These are phyloP conservation scores for Apoda limacodes DNA, from an alignment of 2,888 invertebrate genomes.

Conservation along the genomic window DNA sequence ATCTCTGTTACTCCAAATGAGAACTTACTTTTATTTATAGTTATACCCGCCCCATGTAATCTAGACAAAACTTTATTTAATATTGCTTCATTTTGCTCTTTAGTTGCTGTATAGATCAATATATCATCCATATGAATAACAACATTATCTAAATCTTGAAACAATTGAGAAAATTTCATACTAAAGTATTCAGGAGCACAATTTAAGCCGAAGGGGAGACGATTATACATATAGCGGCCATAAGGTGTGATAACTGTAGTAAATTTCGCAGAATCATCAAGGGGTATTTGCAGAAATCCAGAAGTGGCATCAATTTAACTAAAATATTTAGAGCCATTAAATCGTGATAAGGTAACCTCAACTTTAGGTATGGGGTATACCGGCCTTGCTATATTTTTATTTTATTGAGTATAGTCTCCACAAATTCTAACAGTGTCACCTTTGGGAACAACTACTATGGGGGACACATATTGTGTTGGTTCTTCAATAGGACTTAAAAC, in stretches of 20 bases:
- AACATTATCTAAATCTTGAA: too few relatives aligned
- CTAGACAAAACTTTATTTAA: too few relatives aligned
- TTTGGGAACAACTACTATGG: too few relatives aligned
- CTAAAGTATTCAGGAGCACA: conserved; percentile 12
- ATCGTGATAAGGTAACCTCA: conserved; percentile 4
- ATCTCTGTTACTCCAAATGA: conserved; percentile 10
- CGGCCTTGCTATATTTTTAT: conserved; percentile 8
- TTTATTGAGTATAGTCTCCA: conserved; percentile 8
- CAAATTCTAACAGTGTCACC: conserved; percentile 3
- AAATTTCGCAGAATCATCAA: conserved; percentile 8
- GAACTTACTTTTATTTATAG: too few relatives aligned
- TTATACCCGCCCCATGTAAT: too few relatives aligned
- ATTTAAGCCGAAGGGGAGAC: conserved; percentile 11
- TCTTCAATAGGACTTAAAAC: too few relatives aligned
- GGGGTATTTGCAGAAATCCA: conserved; percentile 10
- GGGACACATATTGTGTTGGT: too few relatives aligned
- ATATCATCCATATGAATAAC: too few relatives aligned
- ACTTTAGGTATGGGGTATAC: conserved; percentile 10
- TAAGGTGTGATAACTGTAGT: conserved; percentile 17
- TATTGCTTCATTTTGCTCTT: too few relatives aligned
- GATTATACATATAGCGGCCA: conserved; percentile 15
- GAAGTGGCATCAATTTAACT: conserved; percentile 13
- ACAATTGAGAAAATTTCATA: too few relatives aligned
- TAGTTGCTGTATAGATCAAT: too few relatives aligned
- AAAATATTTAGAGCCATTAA: conserved; percentile 10